Base-by-base conservation (phyloP, 2,797 vertebrate genomes). In the Micrastur ruficollis region DNA sequence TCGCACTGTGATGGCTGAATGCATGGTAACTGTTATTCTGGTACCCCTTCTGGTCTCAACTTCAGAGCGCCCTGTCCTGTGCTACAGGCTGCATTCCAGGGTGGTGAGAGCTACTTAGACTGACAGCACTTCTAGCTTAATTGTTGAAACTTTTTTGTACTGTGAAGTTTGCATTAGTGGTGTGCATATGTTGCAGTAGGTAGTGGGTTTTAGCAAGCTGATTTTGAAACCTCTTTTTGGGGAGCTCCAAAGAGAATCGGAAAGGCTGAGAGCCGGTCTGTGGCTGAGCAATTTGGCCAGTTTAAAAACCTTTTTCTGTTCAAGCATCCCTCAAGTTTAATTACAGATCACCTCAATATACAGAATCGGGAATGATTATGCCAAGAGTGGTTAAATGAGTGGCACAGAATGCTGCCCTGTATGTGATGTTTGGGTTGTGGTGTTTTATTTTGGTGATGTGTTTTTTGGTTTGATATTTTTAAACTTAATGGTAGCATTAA, bases 81-180 rank as follows among this genome's bases (percentile, higher is more conserved):
- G 16, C 25, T 13, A 0, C 29, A 21, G 67, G 9, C 38, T 42
- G 16, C 10, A 1, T 32, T 20, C 40, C 21, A 9, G 62, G 67
- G 2, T 47, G 46, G 27, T 1, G 14, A 50, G 40, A 44, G 31
- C 34, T 46, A 0, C 31, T 40, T 3, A 6, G 21, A 8, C n/a
- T 21, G 8, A 1, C 5, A 3, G 13, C 13, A 10, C 26, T 29
- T 20, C 46, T 46, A 2, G 7, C 29, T 55, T 11, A 9, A 2
- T 34, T 11, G 21, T 1, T 50, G 26, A 11, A 55, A 8, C 11
- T 49, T 6, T 17, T 53, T 15, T 52, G 26, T 12, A 2, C 29
- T 0, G 0, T 19, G 32, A 4, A 1, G 18, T 47, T n/a, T 16
- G 40, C 32, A 12, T 19, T 47, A 5, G 44, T 9, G 46, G 1